Evolutionary conservation across 2,888 invertebrate genomes (phyloP).

Genomic region (Epiblema foenella): DNA sequence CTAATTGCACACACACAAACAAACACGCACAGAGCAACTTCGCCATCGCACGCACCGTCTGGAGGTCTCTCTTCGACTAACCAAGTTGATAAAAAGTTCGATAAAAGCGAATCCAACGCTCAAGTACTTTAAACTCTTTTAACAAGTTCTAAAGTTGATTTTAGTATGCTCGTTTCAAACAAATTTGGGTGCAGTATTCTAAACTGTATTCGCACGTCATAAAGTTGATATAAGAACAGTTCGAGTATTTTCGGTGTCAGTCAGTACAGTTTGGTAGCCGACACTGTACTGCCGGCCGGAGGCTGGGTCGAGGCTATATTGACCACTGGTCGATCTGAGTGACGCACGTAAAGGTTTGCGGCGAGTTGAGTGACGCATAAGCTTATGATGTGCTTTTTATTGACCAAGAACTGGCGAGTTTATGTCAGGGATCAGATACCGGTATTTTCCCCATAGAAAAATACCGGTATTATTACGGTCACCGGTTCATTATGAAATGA

Average conservation of each 20-base stretch:
- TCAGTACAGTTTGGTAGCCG: not conserved
- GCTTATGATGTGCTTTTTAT: not conserved
- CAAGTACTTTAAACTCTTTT: not conserved
- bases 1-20: conserved; percentile 60
- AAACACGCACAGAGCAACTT: conserved; percentile 56
- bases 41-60: conserved; percentile 52
- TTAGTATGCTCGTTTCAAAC: not conserved
- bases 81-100: conserved; percentile 16
- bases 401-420: not conserved
- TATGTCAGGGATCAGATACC: no score
- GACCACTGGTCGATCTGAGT: conserved; percentile 17
- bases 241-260: not conserved
- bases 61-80: conserved; percentile 27
- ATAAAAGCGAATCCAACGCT: not conserved
- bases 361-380: conserved; percentile 2
- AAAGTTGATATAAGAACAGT: not conserved
- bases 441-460: no score
- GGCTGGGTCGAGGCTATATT: conserved; percentile 20
- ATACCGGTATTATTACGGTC: no score
- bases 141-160: not conserved
- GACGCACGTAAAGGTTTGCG: conserved; percentile 24
- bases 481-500: no score
- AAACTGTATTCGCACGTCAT: not conserved
- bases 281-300: not conserved
- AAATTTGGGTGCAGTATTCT: not conserved